Evolutionary conservation across 2,797 vertebrate genomes (phyloP).

Genomic region (Scarus forsteni): DNA sequence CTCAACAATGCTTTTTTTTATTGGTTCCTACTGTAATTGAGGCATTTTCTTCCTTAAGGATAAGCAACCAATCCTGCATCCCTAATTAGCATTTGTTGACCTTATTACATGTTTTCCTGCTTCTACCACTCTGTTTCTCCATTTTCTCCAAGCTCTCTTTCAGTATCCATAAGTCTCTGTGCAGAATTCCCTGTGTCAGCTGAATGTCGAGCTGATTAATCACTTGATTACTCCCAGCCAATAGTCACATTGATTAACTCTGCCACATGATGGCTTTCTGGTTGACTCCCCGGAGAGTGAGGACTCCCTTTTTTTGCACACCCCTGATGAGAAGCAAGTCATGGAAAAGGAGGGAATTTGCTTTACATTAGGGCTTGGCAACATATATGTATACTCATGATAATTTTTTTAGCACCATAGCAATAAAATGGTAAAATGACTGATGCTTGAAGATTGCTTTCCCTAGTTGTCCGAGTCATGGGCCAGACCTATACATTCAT

Average conservation of each 20-base stretch:
- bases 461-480: too few relatives aligned
- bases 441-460: too few relatives aligned
- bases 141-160: slow-evolving; percentile 8
- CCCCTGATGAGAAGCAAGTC: slow-evolving; percentile 7
- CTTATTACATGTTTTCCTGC: slow-evolving; percentile 5
- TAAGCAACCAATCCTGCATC: slow-evolving; percentile 1
- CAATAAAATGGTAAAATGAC: too few relatives aligned
- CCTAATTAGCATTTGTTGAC: slow-evolving; percentile 9
- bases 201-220: slow-evolving; percentile 62
- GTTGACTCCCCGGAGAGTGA: slow-evolving; percentile 25
- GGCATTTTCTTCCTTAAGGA: slow-evolving; percentile 11
- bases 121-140: slow-evolving; percentile 7
- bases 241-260: slow-evolving; percentile 69
- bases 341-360: neutral
- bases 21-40: neutral
- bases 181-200: slow-evolving; percentile 55
- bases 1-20: neutral
- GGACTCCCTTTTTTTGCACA: slow-evolving; percentile 30
- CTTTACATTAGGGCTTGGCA: neutral
- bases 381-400: too few relatives aligned
- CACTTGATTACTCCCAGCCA: slow-evolving; percentile 67
- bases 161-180: slow-evolving; percentile 43
- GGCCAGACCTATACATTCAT: too few relatives aligned
- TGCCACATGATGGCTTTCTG: slow-evolving; percentile 48
- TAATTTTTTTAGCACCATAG: too few relatives aligned